phyloP scores from a whole-genome alignment of 2,888 invertebrate genomes.

The Strigamia transsilvanica region DNA sequence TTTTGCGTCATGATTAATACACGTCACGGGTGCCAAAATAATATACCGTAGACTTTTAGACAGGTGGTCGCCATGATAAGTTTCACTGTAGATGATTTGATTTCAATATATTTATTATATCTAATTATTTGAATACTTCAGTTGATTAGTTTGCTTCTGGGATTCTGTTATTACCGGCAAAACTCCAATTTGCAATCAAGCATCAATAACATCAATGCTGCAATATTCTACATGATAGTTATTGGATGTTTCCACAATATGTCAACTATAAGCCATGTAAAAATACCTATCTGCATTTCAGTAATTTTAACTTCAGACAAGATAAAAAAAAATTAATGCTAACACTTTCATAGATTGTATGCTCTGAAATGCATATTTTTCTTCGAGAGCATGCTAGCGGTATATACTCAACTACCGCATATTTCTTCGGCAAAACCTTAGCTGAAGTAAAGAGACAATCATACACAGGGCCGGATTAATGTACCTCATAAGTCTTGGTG shows the following conservation, averaged over 20 bases:
- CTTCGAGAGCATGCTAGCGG: slow-evolving; percentile 87
- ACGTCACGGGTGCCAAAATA: no score
- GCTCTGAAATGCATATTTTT: slow-evolving; percentile 87
- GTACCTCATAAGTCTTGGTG: no score
- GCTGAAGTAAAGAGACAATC: slow-evolving; percentile 71
- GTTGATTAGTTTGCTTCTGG: background rate
- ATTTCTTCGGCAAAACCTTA: slow-evolving; percentile 88
- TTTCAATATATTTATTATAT: no score
- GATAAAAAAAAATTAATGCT: background rate
- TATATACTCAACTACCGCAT: slow-evolving; percentile 89
- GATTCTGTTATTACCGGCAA: slow-evolving; percentile 71
- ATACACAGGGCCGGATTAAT: no score
- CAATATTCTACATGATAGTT: slow-evolving; percentile 87
- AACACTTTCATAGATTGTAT: slow-evolving; percentile 77
- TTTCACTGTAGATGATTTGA: no score
- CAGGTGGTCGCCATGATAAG: no score
- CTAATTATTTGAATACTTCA: background rate
- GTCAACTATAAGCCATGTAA: slow-evolving; percentile 90
- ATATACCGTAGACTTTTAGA: no score
- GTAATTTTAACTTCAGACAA: no score
- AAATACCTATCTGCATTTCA: slow-evolving; percentile 60
- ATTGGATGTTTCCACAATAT: slow-evolving; percentile 95
- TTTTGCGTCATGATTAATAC: no score
- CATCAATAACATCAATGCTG: slow-evolving; percentile 93
- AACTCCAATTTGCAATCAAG: slow-evolving; percentile 82